Conservation (phyloP, 1,140 invertebrate genomes). For the Batillaria attramentaria region DNA sequence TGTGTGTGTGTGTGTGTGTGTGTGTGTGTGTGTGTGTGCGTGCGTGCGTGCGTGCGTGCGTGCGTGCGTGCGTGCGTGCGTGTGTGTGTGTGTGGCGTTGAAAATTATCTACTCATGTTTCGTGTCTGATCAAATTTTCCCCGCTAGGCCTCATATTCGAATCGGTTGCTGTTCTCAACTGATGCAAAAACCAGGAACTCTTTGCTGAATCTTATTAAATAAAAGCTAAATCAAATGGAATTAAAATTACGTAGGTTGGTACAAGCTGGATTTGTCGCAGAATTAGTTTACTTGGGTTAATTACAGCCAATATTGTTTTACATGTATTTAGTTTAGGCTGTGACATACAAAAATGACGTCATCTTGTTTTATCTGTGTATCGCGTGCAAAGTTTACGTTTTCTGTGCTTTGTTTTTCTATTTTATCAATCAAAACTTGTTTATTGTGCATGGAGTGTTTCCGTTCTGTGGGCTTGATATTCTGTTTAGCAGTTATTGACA, state of each 20-base stretch:
- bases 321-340: background rate
- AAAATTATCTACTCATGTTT: too few relatives aligned
- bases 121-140: too few relatives aligned
- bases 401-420: background rate
- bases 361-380: background rate
- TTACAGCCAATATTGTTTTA: background rate
- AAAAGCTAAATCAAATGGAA: too few relatives aligned
- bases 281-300: background rate
- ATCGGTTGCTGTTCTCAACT: background rate
- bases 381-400: background rate
- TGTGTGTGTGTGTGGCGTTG: background rate
- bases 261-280: too few relatives aligned
- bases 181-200: background rate
- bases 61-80: background rate
- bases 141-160: too few relatives aligned
- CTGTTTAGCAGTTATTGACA: background rate
- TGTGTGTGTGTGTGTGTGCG: conserved; percentile 8
- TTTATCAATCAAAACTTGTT: background rate
- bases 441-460: background rate
- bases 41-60: conserved; percentile 5
- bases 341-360: background rate
- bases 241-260: too few relatives aligned
- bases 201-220: background rate
- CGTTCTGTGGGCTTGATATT: background rate
- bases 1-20: conserved; percentile 16